Evolutionary conservation across 2,797 vertebrate genomes (phyloP).

Genomic region (Parambassis ranga): DNA sequence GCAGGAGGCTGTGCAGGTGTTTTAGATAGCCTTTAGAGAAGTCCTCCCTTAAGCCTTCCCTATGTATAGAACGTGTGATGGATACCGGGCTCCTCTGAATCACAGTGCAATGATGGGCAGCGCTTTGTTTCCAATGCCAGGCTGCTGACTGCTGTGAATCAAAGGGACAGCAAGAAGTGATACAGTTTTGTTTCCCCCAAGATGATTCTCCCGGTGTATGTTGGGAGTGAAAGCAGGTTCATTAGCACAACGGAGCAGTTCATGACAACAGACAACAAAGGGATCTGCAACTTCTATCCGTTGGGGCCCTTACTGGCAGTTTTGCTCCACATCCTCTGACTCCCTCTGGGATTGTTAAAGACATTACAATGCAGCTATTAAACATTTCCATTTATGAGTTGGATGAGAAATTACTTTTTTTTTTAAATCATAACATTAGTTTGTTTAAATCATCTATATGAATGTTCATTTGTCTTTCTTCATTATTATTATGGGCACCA

Average conservation of each 20-base stretch:
- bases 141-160: conserved; percentile 41
- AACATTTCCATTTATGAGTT: conserved; percentile 38
- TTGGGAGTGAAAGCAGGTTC: conserved; percentile 45
- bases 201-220: conserved; percentile 33
- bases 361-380: conserved; percentile 58
- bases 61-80: conserved; percentile 37
- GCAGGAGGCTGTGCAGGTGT: conserved; percentile 57
- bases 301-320: conserved; percentile 15
- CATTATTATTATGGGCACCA: neutral
- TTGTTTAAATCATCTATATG: neutral
- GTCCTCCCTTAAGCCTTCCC: conserved; percentile 40
- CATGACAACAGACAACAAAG: conserved; percentile 16
- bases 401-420: neutral
- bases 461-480: too few relatives aligned
- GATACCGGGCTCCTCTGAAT: conserved; percentile 13
- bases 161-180: conserved; percentile 53
- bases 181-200: conserved; percentile 15
- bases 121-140: conserved; percentile 25
- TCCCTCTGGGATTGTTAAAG: conserved; percentile 42
- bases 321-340: conserved; percentile 4
- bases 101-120: conserved; percentile 7
- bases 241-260: conserved; percentile 49
- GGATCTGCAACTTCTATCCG: conserved; percentile 5
- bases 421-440: neutral
- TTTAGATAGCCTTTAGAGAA: conserved; percentile 43